Evolutionary conservation across 53 echinoderm and acorn worm genomes (phyloP), one percentile per base, ranked within the genome.

Genomic region (Mesocentrotus franciscanus): DNA sequence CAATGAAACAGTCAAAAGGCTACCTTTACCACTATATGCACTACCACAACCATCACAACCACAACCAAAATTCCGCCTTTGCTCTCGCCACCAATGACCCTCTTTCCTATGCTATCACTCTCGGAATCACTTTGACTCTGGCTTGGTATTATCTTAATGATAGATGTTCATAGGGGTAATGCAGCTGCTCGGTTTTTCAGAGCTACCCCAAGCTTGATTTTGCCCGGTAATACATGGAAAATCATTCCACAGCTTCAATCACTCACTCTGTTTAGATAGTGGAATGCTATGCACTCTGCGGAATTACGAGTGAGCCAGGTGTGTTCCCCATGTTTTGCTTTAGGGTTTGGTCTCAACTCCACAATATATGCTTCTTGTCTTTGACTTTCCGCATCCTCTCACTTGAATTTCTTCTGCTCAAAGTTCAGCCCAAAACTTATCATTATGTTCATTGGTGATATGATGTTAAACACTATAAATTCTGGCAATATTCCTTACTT

Each of bases 251-350:
- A 17, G 56, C 58, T 87, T n/a, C 57, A 87, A 87, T 87, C 87
- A 87, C 87, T 87, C 87, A 87, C 17, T 58, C 87, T 87, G 87
- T 87, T 87, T 87, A 87, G 87, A 87, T 56, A 87, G 87, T 58
- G 87, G 58, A 58, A 30, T 24, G 26, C 58, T 87, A 5, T 87
- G 58, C 27, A 87, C 87, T 87, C 87, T 12, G 58, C 9, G 58
- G 58, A 58, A 87, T 87, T 87, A 87, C 59, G n/a, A 58, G 58
- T 58, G 57, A 58, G 29, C 27, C 26, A 8, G 87, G 58, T 58
- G 87, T n/a, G 87, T 87, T 87, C 87, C 10, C 58, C 0, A 16
- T 35, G 10, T 15, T 39, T 1, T 75, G n/a, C 30, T 7, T 1
- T 8, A 10, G 30, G 81, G 81, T 81, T 39, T 34, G 39, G 81